Evolutionary conservation across 2,113 vertebrate genomes (phyloP), one percentile per base, ranked within the genome.

Genomic region (Aleadryas rufinucha): DNA sequence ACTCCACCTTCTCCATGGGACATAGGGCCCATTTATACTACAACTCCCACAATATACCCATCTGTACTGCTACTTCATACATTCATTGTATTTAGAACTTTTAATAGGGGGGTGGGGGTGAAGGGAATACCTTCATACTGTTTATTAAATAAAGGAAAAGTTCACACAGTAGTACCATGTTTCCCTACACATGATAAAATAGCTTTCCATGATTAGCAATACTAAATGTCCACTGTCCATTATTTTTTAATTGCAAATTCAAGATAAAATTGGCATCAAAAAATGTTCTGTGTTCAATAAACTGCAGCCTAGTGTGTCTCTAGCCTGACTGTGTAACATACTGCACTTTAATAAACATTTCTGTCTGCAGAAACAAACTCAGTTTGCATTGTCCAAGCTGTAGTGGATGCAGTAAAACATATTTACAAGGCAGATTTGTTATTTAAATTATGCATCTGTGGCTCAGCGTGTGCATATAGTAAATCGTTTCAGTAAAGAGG

Each of bases 31-130:
- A 10, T 70, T 83, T 53, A 26, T 23, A 21, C 9, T 33, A 8
- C 31, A 31, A 0, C 26, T 68, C 52, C 23, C 22, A 22, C 1
- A 0, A 13, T 20, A 8, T 11, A 7, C 2, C 26, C 16, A 56
- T 9, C 17, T 74, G 5, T 16, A 24, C 14, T 61, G 16, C 23
- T 42, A 22, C 18, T 65, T 87, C 50, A 47, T 60, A 39, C 9
- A 2, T 45, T 64, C 39, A 24, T 8, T 71, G 6, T 35, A 42
- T 74, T 77, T 90, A 47, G 27, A 28, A 35, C 9, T 50, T 53
- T 33, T 45, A 24, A 6, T 37, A 15, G 8, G 4, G n/a, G 10
- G 23, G 15, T 1, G 5, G 4, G 7, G 6, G 10, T 4, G 2
- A 8, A 69, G 22, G 6, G 7, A 81, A 49, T 52, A 44, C 4